phyloP scores from a whole-genome alignment of 2,888 invertebrate species.

The Ophion ellenae region DNA sequence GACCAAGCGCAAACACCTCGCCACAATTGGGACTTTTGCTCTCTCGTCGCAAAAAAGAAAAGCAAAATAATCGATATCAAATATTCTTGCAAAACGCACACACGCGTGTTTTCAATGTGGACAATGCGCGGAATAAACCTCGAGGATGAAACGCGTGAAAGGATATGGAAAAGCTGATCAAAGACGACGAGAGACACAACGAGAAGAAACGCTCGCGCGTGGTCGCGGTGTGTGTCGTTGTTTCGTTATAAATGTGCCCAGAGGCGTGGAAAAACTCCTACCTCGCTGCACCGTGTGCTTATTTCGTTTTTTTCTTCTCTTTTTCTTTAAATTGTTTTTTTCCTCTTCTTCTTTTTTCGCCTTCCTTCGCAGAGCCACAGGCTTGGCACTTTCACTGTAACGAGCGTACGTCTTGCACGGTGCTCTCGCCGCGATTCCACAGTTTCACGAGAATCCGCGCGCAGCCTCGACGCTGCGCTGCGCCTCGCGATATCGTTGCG shows the following conservation, averaged over 20 bases:
- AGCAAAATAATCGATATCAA: background rate
- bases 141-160: background rate
- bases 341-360: background rate
- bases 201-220: background rate
- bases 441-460: constrained; percentile 27
- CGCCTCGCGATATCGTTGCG: background rate
- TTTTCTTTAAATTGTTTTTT: background rate
- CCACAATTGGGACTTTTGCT: constrained; percentile 27
- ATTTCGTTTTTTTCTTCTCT: background rate
- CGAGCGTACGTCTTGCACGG: background rate
- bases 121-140: background rate
- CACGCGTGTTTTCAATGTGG: background rate
- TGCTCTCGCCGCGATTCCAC: constrained; percentile 9
- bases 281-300: constrained; percentile 4
- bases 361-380: constrained; percentile 7
- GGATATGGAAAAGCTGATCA: background rate
- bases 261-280: constrained; percentile 61
- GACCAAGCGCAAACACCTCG: constrained; percentile 63
- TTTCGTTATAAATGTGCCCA: constrained; percentile 23
- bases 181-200: background rate
- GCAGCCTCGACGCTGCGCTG: background rate
- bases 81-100: background rate
- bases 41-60: constrained; percentile 16
- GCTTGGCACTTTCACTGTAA: constrained; percentile 63
- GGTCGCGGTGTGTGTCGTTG: constrained; percentile 8